Evolutionary conservation across 2,113 vertebrate genomes (phyloP).

Genomic region (Coreoperca whiteheadi): DNA sequence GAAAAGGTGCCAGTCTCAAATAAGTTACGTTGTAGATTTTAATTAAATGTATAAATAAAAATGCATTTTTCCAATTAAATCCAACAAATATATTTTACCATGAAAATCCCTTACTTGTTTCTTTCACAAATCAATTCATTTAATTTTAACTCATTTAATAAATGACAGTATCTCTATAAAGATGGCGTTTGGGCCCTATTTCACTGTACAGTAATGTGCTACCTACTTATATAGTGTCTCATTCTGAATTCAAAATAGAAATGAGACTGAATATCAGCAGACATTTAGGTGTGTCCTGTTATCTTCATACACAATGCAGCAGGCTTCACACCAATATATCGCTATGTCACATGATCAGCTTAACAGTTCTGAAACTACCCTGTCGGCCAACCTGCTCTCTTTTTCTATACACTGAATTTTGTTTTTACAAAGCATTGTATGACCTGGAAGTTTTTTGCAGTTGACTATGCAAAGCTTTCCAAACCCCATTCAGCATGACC

Average conservation of each 20-base stretch:
- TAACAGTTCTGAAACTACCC: not conserved
- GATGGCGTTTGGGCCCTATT: not conserved
- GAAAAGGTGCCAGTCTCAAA: not conserved
- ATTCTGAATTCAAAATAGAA: not conserved
- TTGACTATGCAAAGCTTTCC: not conserved
- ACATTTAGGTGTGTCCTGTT: not conserved
- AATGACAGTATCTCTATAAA: not conserved
- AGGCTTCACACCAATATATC: not conserved
- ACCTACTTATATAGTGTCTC: not conserved
- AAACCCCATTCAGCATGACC: not conserved
- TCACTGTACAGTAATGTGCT: not conserved
- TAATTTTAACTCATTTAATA: not conserved
- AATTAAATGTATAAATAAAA: not conserved
- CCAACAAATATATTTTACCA: too few relatives aligned
- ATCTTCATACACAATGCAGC: not conserved
- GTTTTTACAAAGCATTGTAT: not conserved
- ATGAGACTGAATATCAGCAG: not conserved
- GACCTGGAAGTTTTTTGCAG: not conserved
- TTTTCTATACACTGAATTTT: not conserved
- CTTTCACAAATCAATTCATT: not conserved
- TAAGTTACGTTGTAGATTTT: not conserved
- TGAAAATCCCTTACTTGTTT: not conserved
- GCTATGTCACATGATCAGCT: not conserved
- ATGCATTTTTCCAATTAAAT: not conserved
- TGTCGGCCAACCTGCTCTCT: not conserved